phyloP scores from a whole-genome alignment of 1,140 invertebrate species.

The Heliconius hermathena region DNA sequence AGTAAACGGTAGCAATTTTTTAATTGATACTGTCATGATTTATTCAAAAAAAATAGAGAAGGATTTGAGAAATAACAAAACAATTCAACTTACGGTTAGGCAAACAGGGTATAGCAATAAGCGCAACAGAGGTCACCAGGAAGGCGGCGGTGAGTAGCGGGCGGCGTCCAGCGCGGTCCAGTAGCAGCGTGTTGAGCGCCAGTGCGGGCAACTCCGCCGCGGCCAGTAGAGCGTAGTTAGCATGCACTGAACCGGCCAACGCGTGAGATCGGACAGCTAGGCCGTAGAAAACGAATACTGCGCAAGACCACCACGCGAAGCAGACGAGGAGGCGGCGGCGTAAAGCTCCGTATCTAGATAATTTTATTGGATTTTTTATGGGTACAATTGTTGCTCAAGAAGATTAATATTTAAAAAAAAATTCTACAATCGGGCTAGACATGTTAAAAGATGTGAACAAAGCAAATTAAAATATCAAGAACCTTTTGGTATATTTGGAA shows the following conservation, averaged over 20 bases:
- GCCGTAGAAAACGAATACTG: conserved; percentile 74
- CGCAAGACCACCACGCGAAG: conserved; percentile 69
- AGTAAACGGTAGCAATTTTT: too few relatives aligned
- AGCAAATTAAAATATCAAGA: too few relatives aligned
- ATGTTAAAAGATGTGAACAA: too few relatives aligned
- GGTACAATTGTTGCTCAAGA: too few relatives aligned
- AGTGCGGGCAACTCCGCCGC: conserved; percentile 68
- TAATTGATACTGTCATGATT: too few relatives aligned
- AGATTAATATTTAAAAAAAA: too few relatives aligned
- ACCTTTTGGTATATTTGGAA: too few relatives aligned
- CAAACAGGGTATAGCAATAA: conserved; percentile 57
- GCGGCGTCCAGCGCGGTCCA: conserved; percentile 63
- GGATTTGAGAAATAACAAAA: background rate
- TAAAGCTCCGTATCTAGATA: conserved; percentile 61
- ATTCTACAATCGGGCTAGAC: too few relatives aligned
- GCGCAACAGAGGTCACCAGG: conserved; percentile 57
- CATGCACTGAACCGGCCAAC: conserved; percentile 61
- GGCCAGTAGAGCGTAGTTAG: conserved; percentile 69
- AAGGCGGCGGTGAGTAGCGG: conserved; percentile 65
- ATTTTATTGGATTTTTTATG: background rate
- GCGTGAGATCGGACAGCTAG: conserved; percentile 67
- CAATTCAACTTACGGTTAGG: conserved; percentile 49
- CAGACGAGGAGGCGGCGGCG: conserved; percentile 62
- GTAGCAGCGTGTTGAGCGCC: conserved; percentile 62
- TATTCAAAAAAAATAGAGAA: too few relatives aligned